These are phyloP conservation scores for Odiellus spinosus DNA, from an alignment of 2,888 invertebrate species.

Conservation along the genomic window DNA sequence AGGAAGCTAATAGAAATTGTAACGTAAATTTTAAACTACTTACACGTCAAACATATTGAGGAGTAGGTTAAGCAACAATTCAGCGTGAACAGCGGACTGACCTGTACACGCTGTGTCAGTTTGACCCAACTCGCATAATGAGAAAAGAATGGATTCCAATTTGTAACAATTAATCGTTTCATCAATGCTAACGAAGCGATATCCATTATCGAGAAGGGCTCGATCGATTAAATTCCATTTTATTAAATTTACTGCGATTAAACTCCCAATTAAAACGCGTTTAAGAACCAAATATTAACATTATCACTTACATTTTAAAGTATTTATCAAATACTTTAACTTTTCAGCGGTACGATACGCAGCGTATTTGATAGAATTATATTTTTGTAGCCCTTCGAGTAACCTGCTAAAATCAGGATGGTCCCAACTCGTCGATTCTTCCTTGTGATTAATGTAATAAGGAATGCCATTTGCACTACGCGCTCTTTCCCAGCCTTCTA, in stretches of 20 bases:
- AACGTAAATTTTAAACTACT: slow-evolving; percentile 20
- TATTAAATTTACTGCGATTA: slow-evolving; percentile 9
- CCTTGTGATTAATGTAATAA: not conserved
- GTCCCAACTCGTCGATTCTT: not conserved
- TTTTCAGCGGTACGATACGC: slow-evolving; percentile 61
- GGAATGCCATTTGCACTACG: not conserved
- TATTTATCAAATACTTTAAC: slow-evolving; percentile 43
- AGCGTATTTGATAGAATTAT: slow-evolving; percentile 51
- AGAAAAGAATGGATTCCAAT: no score
- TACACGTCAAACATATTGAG: slow-evolving; percentile 52
- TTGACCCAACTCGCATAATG: not conserved
- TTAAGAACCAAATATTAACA: slow-evolving; percentile 1
- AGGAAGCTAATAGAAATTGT: slow-evolving; percentile 1
- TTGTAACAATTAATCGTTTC: slow-evolving; percentile 2
- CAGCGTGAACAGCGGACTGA: slow-evolving; percentile 35
- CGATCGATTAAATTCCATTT: slow-evolving; percentile 5
- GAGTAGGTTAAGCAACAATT: slow-evolving; percentile 46
- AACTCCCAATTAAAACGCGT: not conserved
- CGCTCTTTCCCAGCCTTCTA: not conserved
- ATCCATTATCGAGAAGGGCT: slow-evolving; percentile 7
- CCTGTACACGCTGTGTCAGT: not conserved
- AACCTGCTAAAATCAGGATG: slow-evolving; percentile 5
- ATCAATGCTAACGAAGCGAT: slow-evolving; percentile 3
- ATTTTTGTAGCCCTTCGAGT: slow-evolving; percentile 14
- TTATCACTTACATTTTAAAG: slow-evolving; percentile 44